Evolutionary conservation across 2,797 vertebrate genomes (phyloP), one percentile per base, ranked within the genome.

Genomic region (Hippoglossus hippoglossus): DNA sequence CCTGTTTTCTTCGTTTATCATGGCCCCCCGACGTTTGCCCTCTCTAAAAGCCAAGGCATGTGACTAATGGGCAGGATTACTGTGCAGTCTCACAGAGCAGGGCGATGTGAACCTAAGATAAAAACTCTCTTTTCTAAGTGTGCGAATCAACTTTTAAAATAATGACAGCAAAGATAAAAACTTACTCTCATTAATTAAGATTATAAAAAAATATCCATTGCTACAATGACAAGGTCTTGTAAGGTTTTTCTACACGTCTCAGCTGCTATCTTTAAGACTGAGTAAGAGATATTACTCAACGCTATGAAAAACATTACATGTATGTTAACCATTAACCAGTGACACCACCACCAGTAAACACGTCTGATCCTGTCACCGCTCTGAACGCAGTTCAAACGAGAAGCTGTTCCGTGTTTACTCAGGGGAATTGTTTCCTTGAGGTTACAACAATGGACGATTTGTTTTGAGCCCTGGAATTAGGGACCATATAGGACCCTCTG

Each of bases 61-160:
- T 79, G 80, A 87, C 83, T 77, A 83, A 91, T 87, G 49, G 49
- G 69, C 21, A 34, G 64, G 63, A 80, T 86, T 80, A 75, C 21
- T 52, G 72, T 52, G 73, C 21, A n/a, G 49, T n/a, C 54, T 71
- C 63, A 72, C 61, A 53, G 41, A 57, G 28, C 6, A 22, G 9
- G 56, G 44, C 80, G 73, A 77, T 72, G 34, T 71, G 25, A 80
- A 63, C 51, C 16, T n/a, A 5, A 54, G 19, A 21, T 7, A 8
- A 59, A 70, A 64, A 41, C 1, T 3, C n/a, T 49, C 49, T 61
- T 72, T 56, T n/a, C n/a, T 53, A 34, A 46, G 63, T 63, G 57
- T 63, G 47, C 73, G 63, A 82, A 77, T 80, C 72, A 53, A 57
- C 57, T 54, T 58, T 60, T 58, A 16, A 51, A 26, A 10, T 49